Evolutionary conservation across 2,888 invertebrate genomes (phyloP), one percentile per base, ranked within the genome.

Genomic region (Willowsia nigromaculata): DNA sequence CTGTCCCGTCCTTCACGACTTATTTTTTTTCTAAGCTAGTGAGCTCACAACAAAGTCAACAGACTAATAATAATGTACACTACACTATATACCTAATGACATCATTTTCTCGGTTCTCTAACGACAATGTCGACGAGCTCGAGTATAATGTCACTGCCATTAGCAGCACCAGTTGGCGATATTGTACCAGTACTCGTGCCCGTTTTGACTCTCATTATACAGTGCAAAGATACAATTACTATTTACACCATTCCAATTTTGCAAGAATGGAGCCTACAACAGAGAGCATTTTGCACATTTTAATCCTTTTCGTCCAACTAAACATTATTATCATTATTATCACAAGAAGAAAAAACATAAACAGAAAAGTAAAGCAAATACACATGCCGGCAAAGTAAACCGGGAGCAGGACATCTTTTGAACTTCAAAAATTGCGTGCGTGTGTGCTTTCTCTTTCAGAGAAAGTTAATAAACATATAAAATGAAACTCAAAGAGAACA

Each of bases 91-190:
- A 71, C 71, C 43, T 83, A 83, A 83, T 83, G 83, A 37, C 83
- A 83, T 71, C 71, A 53, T 83, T 83, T 83, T 53, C 71, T 71
- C 68, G 83, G 83, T 53, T 83, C 71, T 71, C 71, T 71, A 71
- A 71, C 71, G 71, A 43, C 71, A 25, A 47, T 13, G 15, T 13
- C 18, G 37, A 68, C 18, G 37, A 37, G 2, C 7, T 18, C 5
- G 18, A 68, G 68, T 22, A 65, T 3, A 15, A 22, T 71, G 71
- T 71, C 71, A 83, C 53, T n/a, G 27, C 83, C 83, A 83, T 83
- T 83, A 83, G 53, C 50, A 68, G 68, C 71, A 71, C 13, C 40
- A 43, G 68, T 71, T 50, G 71, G n/a, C n/a, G n/a, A n/a, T n/a
- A n/a, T 59, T 15, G 62, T 74, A 27, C 56, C 27, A 7, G 62